Base-by-base conservation (phyloP, 1,140 invertebrate genomes). In the Maconellicoccus hirsutus region DNA sequence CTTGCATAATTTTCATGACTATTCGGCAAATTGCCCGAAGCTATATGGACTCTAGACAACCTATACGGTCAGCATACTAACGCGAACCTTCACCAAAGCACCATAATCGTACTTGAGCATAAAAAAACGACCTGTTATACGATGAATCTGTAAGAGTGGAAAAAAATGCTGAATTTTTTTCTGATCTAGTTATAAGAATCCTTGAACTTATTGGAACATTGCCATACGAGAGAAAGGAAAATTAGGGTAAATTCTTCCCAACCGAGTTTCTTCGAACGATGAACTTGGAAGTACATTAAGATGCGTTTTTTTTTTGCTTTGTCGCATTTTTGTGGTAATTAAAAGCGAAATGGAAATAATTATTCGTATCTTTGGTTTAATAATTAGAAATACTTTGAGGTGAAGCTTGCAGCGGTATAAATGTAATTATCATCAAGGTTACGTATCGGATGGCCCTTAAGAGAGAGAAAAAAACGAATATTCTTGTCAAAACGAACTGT, bases 391-490 rank as follows among this genome's bases (percentile, higher is more conserved):
- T 66, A 66, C 21, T 25, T 66, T 26, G 21, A 59, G 52, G 16
- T 66, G 61, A 22, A 25, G 61, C 61, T 66, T 25, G 3, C 3
- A 66, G 61, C 61, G 25, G 14, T 66, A 66, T 26, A 26, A 66
- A 66, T 66, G 61, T 66, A 66, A 66, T 66, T 66, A 66, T 26
- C 25, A 66, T 23, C 61, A 66, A 66, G 61, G 61, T 23, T 66
- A 26, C 21, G 16, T 66, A 66, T 66, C 19, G 61, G 22, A 66
- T 66, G 25, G 22, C 19, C 25, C 21, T 66, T 26, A 66, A 66
- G 61, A 66, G n/a, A n/a, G n/a, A n/a, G 61, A 66, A 66, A 66
- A 59, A 66, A 66, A 25, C 61, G 21, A 66, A 66, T 66, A 66
- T 66, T 66, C 61, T 66, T 16, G 42, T 52, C 22, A 25, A 66